Conservation (phyloP, 2,113 vertebrate genomes). For the Drymodes brunneopygia region DNA sequence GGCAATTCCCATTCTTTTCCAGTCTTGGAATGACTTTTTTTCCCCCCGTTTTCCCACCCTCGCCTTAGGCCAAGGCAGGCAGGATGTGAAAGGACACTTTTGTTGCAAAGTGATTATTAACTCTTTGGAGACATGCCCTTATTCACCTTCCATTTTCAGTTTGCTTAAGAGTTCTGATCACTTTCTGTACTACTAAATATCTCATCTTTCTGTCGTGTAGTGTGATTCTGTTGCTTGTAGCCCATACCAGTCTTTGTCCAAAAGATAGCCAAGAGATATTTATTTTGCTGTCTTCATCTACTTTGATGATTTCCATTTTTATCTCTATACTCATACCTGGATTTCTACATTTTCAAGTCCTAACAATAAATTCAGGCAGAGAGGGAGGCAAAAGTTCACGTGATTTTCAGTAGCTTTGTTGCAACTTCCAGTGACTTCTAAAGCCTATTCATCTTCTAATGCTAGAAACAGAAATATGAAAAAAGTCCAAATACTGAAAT, state of each 20-base stretch:
- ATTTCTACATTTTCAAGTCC: neutral
- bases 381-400: neutral
- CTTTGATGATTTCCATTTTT: neutral
- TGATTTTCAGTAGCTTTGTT: neutral
- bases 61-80: neutral
- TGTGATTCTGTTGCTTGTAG: neutral
- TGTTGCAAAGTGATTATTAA: neutral
- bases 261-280: neutral
- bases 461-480: neutral
- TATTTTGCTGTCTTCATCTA: neutral
- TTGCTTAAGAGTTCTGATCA: neutral
- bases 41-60: neutral
- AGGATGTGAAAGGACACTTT: neutral
- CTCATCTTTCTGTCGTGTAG: neutral
- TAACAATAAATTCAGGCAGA: neutral
- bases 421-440: neutral
- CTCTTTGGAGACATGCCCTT: neutral
- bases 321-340: neutral
- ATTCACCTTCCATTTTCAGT: neutral
- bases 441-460: neutral
- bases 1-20: neutral
- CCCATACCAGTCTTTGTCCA: neutral
- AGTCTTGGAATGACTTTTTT: neutral
- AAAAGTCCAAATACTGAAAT: neutral
- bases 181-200: neutral